A percentile compares a stretch with the other conserved stretches of the same genome.
Conservation (phyloP, 2,888 invertebrate genomes). For the Formica aserva region DNA sequence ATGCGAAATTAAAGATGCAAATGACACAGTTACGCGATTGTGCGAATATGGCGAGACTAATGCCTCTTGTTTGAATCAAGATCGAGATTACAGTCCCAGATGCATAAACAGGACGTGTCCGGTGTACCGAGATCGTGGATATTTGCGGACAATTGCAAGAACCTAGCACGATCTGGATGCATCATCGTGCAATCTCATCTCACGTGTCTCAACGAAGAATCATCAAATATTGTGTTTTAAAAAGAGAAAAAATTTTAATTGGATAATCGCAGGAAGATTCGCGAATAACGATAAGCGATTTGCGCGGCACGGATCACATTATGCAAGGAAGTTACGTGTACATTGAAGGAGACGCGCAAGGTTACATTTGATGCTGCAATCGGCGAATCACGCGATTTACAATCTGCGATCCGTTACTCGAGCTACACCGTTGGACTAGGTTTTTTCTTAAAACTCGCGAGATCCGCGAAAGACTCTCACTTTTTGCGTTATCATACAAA, state of each 20-base stretch:
- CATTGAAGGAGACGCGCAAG: constrained; percentile 29
- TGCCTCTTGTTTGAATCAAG: constrained; percentile 22
- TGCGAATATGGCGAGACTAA: constrained; percentile 10
- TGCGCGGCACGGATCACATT: constrained; percentile 14
- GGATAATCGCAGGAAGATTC: constrained; percentile 3
- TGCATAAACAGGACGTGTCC: constrained; percentile 63
- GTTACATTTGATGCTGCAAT: constrained; percentile 23
- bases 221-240: not conserved
- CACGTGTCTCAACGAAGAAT: constrained; percentile 18
- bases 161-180: constrained; percentile 42
- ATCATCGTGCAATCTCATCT: not conserved
- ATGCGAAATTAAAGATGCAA: constrained; percentile 4
- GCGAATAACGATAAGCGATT: constrained; percentile 11
- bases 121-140: constrained; percentile 39
- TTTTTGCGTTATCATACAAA: not conserved
- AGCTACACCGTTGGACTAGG: not conserved
- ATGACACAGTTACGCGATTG: not conserved
- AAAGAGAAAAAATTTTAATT: not conserved
- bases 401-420: constrained; percentile 15
- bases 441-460: not conserved
- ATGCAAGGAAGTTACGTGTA: constrained; percentile 40
- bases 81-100: constrained; percentile 59
- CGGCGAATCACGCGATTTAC: constrained; percentile 15
- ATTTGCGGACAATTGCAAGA: constrained; percentile 16
- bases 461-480: not conserved